Percentiles rank a stretch among this genome's conserved stretches.
phyloP scores from a whole-genome alignment of 2,113 vertebrate species.

The Spea multiplicata region DNA sequence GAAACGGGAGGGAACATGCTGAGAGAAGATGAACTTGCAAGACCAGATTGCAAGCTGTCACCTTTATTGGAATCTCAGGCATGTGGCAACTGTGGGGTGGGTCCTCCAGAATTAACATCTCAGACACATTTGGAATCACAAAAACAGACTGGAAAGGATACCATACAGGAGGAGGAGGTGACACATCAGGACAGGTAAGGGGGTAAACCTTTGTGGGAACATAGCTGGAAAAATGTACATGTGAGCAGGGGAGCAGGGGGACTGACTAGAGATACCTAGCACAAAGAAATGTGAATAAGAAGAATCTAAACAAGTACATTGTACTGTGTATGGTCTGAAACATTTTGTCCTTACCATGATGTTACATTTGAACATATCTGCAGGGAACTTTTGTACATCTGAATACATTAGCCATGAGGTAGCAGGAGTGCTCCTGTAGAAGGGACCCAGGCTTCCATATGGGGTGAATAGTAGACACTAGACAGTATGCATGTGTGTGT shows the following conservation, averaged over 20 bases:
- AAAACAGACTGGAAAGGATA: conserved; percentile 2
- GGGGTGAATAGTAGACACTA: too few relatives aligned
- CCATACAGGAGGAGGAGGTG: conserved; percentile 32
- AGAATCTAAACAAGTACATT: too few relatives aligned
- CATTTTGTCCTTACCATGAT: too few relatives aligned
- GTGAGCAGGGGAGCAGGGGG: conserved; percentile 7
- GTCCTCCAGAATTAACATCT: conserved; percentile 25
- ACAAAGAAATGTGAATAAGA: too few relatives aligned
- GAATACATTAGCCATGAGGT: too few relatives aligned
- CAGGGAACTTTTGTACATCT: too few relatives aligned
- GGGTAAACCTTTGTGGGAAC: conserved; percentile 5
- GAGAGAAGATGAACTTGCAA: conserved; percentile 30
- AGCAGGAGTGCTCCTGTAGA: too few relatives aligned
- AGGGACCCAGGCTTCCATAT: too few relatives aligned
- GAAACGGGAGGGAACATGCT: background rate
- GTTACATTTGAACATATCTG: too few relatives aligned
- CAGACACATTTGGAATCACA: conserved; percentile 9
- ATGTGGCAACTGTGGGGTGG: conserved; percentile 31
- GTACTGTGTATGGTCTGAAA: too few relatives aligned
- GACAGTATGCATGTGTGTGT: too few relatives aligned
- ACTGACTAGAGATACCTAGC: too few relatives aligned
- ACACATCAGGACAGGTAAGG: background rate
- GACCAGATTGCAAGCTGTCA: conserved; percentile 36
- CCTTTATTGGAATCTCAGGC: conserved; percentile 38
- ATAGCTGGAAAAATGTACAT: conserved; percentile 5